These are phyloP conservation scores for Galbula dea DNA, from an alignment of 2,113 vertebrate species.

Conservation along the genomic window DNA sequence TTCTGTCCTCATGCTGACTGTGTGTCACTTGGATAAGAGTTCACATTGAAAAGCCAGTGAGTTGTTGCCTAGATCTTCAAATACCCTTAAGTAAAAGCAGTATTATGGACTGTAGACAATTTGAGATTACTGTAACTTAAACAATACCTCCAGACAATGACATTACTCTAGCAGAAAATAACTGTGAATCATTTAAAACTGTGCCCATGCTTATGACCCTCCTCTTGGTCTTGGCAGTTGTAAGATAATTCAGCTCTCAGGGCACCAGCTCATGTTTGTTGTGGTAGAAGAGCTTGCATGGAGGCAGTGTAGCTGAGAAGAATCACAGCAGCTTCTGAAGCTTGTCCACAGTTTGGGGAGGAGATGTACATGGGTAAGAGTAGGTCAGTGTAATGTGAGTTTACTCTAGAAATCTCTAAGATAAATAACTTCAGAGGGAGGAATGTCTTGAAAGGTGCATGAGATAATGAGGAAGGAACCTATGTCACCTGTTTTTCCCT, in stretches of 20 bases:
- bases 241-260: neutral
- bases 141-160: too few relatives aligned
- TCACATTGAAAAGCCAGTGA: neutral
- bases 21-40: neutral
- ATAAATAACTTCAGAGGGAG: neutral
- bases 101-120: neutral
- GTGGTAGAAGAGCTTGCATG: neutral
- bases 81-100: neutral
- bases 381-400: neutral
- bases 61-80: neutral
- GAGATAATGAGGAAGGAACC: neutral
- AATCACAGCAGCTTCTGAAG: neutral
- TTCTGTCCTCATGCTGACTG: neutral
- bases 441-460: neutral
- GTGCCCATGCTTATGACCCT: neutral
- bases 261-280: neutral
- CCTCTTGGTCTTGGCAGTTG: neutral
- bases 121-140: neutral
- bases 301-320: neutral
- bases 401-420: neutral
- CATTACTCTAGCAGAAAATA: too few relatives aligned
- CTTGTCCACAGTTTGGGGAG: neutral
- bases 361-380: neutral
- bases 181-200: neutral
- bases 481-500: neutral